A percentile compares a stretch with the other conserved stretches of the same genome.
Evolutionary conservation across 2,888 invertebrate genomes (phyloP).

Genomic region (Zygothrica quintamaculata): DNA sequence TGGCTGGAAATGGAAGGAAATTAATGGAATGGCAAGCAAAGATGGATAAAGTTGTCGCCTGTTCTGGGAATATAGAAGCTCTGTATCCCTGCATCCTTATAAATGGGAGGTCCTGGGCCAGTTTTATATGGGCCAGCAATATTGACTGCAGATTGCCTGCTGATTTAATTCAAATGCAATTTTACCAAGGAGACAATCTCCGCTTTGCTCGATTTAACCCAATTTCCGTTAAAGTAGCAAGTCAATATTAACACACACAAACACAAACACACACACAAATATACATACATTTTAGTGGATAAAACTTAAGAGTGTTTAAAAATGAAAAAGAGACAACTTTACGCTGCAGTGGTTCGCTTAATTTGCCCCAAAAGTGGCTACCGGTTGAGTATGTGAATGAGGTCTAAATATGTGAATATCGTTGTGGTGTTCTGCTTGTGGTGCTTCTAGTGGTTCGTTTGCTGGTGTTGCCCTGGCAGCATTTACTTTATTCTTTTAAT

Average conservation of each 20-base stretch:
- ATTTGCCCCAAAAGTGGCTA: constrained; percentile 51
- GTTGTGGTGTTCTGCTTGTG: constrained; percentile 6
- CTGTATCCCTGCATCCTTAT: constrained; percentile 3
- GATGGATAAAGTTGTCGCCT: constrained; percentile 8
- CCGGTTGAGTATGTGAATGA: constrained; percentile 7
- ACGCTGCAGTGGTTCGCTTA: constrained; percentile 51
- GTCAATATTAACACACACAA: constrained; percentile 59
- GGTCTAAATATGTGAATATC: background rate
- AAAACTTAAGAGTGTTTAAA: constrained; percentile 47
- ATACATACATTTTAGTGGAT: constrained; percentile 11
- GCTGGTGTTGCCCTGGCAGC: background rate
- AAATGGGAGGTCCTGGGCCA: background rate
- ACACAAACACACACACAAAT: constrained; percentile 16
- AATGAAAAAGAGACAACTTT: constrained; percentile 38
- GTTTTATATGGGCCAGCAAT: constrained; percentile 17
- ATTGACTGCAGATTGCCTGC: constrained; percentile 62
- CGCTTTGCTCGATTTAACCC: constrained; percentile 66
- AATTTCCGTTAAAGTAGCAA: constrained; percentile 63
- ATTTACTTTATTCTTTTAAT: constrained; percentile 37
- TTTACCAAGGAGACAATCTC: constrained; percentile 61
- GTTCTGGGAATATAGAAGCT: background rate
- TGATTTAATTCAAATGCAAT: constrained; percentile 67
- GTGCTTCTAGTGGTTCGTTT: constrained; percentile 27
- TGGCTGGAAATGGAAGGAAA: background rate
- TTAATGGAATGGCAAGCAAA: too few species aligned